Evolutionary conservation across 2,113 vertebrate genomes (phyloP).

Genomic region (Bucco capensis): DNA sequence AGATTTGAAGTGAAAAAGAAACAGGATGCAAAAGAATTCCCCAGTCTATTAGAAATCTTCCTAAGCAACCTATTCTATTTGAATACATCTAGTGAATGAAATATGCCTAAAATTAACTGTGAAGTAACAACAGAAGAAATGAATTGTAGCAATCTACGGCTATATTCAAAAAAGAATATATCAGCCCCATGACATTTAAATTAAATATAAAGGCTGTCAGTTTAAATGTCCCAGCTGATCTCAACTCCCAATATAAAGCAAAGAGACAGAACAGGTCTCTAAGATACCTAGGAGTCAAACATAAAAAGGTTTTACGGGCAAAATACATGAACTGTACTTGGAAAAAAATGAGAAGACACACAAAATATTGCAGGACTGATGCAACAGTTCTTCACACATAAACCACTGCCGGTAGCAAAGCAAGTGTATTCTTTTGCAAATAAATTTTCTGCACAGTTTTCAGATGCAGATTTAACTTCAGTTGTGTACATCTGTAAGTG

Average conservation of each 20-base stretch:
- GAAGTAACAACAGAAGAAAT: neutral
- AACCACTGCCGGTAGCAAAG: neutral
- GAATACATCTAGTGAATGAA: neutral
- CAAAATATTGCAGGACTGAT: neutral
- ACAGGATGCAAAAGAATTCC: neutral
- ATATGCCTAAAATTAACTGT: neutral
- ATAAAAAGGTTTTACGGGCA: neutral
- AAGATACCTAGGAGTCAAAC: neutral
- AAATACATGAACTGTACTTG: neutral
- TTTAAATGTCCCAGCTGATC: conserved; percentile 3
- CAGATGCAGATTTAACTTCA: neutral
- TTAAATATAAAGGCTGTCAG: conserved; percentile 5
- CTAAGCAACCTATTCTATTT: neutral
- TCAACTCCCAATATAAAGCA: neutral
- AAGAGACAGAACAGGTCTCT: neutral
- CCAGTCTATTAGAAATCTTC: neutral
- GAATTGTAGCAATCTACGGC: neutral
- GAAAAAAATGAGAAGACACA: neutral
- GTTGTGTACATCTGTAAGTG: neutral
- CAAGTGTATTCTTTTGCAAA: neutral
- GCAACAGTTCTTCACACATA: neutral
- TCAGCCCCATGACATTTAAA: conserved; percentile 7
- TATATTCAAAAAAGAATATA: neutral
- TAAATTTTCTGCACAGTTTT: neutral
- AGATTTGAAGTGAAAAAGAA: neutral